These are phyloP conservation scores for Clarias gariepinus DNA, from an alignment of 2,113 vertebrate species.

Conservation along the genomic window DNA sequence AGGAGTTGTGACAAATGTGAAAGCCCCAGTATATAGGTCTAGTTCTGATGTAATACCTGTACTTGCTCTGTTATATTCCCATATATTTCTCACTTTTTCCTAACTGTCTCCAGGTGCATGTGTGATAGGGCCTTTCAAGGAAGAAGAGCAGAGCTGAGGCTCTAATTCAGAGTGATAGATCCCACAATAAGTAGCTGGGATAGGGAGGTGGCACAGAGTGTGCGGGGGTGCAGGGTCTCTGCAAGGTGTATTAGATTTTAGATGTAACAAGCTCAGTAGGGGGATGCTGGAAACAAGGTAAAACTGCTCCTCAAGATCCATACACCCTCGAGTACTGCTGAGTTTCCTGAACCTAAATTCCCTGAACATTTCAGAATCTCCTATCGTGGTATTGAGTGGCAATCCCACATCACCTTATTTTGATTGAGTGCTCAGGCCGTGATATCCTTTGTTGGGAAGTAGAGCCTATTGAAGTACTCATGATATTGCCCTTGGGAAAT, in stretches of 20 bases:
- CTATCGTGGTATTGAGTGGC: constrained; percentile 23
- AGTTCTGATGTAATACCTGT: neutral
- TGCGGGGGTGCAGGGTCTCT: neutral
- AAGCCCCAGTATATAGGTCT: neutral
- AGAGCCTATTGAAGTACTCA: neutral
- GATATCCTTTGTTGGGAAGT: constrained; percentile 2
- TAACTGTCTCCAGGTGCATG: constrained; percentile 55
- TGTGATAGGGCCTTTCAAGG: constrained; percentile 86
- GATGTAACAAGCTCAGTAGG: constrained; percentile 18
- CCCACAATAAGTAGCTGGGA: neutral
- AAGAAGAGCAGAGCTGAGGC: constrained; percentile 63
- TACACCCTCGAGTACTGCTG: neutral
- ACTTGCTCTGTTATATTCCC: neutral
- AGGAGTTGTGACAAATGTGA: neutral
- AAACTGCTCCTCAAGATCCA: neutral
- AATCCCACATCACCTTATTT: constrained; percentile 14
- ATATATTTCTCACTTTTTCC: constrained; percentile 36
- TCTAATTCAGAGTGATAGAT: constrained; percentile 51
- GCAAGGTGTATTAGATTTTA: constrained; percentile 20
- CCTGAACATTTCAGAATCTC: constrained; percentile 3
- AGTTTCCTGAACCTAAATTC: constrained; percentile 23
- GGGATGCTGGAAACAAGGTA: neutral
- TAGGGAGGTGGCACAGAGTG: neutral
- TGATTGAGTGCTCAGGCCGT: constrained; percentile 8
- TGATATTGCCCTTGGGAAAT: constrained; percentile 9